Percentiles rank a stretch among this genome's conserved stretches.
Conservation (phyloP, 2,113 vertebrate genomes). For the Perca fluviatilis region DNA sequence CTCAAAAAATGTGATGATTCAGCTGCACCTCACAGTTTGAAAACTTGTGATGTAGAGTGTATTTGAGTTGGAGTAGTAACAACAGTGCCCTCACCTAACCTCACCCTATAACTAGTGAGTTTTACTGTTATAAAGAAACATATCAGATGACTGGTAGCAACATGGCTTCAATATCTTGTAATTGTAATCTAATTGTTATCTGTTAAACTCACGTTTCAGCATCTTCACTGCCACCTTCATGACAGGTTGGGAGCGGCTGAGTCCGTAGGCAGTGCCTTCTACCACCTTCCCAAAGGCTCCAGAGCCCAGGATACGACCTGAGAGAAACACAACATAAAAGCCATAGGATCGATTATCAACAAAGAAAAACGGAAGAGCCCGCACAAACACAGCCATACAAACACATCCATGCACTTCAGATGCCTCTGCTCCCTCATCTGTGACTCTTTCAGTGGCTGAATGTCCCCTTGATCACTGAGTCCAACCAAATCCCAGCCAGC, state of each 20-base stretch:
- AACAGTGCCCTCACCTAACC: not conserved
- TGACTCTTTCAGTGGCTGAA: slow-evolving; percentile 31
- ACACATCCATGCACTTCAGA: slow-evolving; percentile 32
- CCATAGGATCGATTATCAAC: slow-evolving; percentile 3
- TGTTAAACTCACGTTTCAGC: slow-evolving; percentile 93
- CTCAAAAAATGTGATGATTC: not conserved
- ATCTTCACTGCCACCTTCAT: slow-evolving; percentile 99
- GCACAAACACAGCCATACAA: slow-evolving; percentile 10
- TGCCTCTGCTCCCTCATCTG: slow-evolving; percentile 47
- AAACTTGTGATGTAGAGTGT: not conserved
- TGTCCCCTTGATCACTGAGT: slow-evolving; percentile 59
- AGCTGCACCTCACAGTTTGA: no score
- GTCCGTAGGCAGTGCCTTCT: slow-evolving; percentile 95
- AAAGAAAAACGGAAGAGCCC: not conserved
- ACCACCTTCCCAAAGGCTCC: slow-evolving; percentile 99
- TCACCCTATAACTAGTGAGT: not conserved
- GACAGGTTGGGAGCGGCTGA: slow-evolving; percentile 96
- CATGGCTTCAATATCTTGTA: not conserved
- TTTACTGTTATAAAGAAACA: not conserved
- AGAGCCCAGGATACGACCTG: slow-evolving; percentile 96
- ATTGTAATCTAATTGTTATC: not conserved
- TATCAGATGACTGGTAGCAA: not conserved
- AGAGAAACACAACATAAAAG: slow-evolving; percentile 10
- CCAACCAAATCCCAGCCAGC: slow-evolving; percentile 33
- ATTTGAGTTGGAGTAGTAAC: not conserved